Percentiles rank a stretch among this genome's conserved stretches.
These are phyloP conservation scores for Macrotrachela quadricornifera DNA, from an alignment of 1,140 invertebrate species.

Conservation along the genomic window DNA sequence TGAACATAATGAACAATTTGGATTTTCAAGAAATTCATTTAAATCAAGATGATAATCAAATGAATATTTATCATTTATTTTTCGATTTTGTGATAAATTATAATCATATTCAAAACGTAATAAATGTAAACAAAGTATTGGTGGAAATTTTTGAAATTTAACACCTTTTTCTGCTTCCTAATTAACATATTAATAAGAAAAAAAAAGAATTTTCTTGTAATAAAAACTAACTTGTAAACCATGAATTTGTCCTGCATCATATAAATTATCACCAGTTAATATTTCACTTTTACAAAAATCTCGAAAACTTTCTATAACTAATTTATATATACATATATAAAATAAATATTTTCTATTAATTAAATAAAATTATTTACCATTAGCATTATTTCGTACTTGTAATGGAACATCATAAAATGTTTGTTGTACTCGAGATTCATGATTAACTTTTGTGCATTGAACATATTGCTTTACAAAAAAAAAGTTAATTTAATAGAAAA, in stretches of 20 bases:
- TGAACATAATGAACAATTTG: constrained; percentile 47
- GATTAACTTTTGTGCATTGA: constrained; percentile 85
- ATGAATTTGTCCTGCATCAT: constrained; percentile 75
- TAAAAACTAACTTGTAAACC: constrained; percentile 39
- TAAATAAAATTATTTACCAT: neutral
- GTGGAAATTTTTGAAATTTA: constrained; percentile 84
- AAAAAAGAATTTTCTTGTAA: too few species aligned
- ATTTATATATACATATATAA: too few species aligned
- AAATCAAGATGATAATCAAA: constrained; percentile 74
- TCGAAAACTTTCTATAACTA: constrained; percentile 49
- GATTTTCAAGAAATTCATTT: constrained; percentile 57
- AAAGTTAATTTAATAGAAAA: too few species aligned
- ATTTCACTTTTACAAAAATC: constrained; percentile 88
- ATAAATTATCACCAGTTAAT: constrained; percentile 94
- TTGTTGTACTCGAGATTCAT: constrained; percentile 76
- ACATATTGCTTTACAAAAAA: constrained; percentile 54
- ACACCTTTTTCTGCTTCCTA: constrained; percentile 88
- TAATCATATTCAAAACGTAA: constrained; percentile 97
- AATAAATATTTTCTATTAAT: constrained; percentile 33
- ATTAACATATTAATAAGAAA: too few species aligned
- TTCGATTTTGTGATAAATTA: constrained; percentile 86
- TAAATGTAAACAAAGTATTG: constrained; percentile 85
- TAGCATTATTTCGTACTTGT: constrained; percentile 88
- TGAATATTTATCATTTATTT: constrained; percentile 90
- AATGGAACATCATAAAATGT: constrained; percentile 98